Percentiles rank a stretch among this genome's conserved stretches.
These are phyloP conservation scores for Halyomorpha halys DNA, from an alignment of 1,140 invertebrate genomes.

Conservation along the genomic window DNA sequence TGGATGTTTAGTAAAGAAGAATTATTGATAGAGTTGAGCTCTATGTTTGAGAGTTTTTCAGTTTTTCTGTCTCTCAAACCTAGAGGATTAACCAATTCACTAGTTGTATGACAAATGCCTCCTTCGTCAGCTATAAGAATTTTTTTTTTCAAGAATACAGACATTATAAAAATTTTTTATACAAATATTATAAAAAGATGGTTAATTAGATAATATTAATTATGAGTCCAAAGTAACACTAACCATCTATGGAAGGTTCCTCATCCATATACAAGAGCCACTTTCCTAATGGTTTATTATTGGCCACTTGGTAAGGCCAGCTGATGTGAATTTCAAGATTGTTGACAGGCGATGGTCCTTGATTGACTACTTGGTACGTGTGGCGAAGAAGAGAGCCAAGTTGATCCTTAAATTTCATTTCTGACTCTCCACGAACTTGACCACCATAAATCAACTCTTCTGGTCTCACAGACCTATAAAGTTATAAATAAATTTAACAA, in stretches of 20 bases:
- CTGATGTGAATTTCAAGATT: constrained; percentile 66
- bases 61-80: constrained; percentile 43
- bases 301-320: constrained; percentile 84
- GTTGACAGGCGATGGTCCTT: constrained; percentile 73
- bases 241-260: constrained; percentile 59
- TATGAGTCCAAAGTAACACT: constrained; percentile 26
- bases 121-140: constrained; percentile 38
- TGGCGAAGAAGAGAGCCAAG: constrained; percentile 76
- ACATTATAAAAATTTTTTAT: not conserved
- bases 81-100: constrained; percentile 56
- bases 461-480: constrained; percentile 49
- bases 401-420: constrained; percentile 70
- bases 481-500: constrained; percentile 12
- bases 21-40: constrained; percentile 2
- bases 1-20: not conserved
- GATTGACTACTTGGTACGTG: constrained; percentile 76
- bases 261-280: constrained; percentile 85
- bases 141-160: constrained; percentile 10
- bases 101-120: constrained; percentile 50
- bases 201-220: too few species aligned
- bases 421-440: constrained; percentile 65
- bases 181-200: too few species aligned
- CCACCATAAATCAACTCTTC: constrained; percentile 81
- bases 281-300: constrained; percentile 64
- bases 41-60: not conserved